Evolutionary conservation across 1,140 invertebrate genomes (phyloP), one percentile per base, ranked within the genome.

Genomic region (Charaxes varanes): DNA sequence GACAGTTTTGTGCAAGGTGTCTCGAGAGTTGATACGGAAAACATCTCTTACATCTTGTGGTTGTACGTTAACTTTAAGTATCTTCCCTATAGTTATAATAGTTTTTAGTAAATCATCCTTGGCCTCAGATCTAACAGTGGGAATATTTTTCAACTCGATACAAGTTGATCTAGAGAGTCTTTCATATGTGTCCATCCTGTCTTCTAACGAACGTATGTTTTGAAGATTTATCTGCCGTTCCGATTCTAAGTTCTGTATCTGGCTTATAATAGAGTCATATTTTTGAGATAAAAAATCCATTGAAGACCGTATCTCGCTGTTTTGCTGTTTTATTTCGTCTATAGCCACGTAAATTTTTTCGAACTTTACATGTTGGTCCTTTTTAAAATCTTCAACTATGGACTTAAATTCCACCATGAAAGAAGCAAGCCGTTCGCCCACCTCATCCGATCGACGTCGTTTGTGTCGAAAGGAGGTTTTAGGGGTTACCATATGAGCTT

Each of bases 61-160:
- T 28, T 41, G 31, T 8, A 53, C 30, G n/a, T 10, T 7, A 8
- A 44, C 7, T 12, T 41, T 36, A 6, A 53, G 16, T 0, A 36
- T 8, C 3, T 26, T 16, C 3, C 44, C 51, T 3, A 41, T 32
- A 3, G 21, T 12, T 4, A 10, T 23, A 0, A 53, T 22, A 1
- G 41, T 47, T 2, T 44, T 31, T n/a, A 53, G 4, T 0, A 53
- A 21, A 6, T 4, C 18, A 8, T 12, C 4, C 19, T 53, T 53
- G 4, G 40, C 11, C 15, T 53, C 51, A 1, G 14, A n/a, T 32
- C 21, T 44, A 6, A 5, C 19, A 10, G 19, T 10, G 2, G 51
- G 51, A 1, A 53, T 31, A 37, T 47, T 53, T 35, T 28, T 48
- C n/a, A 53, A 36, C 41, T 53, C 51, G 1, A 53, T 1, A 21